A percentile compares a stretch with the other conserved stretches of the same genome.
Conservation (phyloP, 2,888 invertebrate species). For the Dilophus febrilis region DNA sequence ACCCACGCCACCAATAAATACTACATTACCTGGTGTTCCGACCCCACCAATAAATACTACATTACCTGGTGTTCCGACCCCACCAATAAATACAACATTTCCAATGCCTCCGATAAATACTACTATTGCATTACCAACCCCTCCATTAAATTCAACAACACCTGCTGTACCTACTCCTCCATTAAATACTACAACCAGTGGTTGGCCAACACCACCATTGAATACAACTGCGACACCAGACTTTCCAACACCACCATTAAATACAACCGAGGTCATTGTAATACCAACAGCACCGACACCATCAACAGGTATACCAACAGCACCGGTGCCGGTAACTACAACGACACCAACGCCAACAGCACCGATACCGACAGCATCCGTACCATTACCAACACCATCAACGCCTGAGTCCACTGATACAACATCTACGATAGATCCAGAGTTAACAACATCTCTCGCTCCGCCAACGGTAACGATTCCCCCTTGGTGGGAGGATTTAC, state of each 20-base stretch:
- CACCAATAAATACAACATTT: not conserved
- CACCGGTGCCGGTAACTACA: not conserved
- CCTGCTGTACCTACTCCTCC: constrained; percentile 14
- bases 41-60: constrained; percentile 1
- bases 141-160: constrained; percentile 9
- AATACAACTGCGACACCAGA: not conserved
- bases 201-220: not conserved
- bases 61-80: not conserved
- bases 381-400: not conserved
- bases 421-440: not conserved
- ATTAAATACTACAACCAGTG: constrained; percentile 16
- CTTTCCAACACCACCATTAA: not conserved
- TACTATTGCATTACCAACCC: constrained; percentile 14
- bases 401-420: not conserved
- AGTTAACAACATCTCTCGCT: not conserved
- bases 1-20: constrained; percentile 1
- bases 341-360: not conserved
- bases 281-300: constrained; percentile 1
- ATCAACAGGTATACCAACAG: not conserved
- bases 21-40: not conserved
- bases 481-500: not conserved
- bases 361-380: constrained; percentile 4
- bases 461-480: not conserved
- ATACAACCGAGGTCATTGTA: not conserved
- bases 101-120: not conserved